Evolutionary conservation across 2,888 invertebrate species (phyloP), one percentile per base, ranked within the genome.

Genomic region (Crossocerus cetratus): DNA sequence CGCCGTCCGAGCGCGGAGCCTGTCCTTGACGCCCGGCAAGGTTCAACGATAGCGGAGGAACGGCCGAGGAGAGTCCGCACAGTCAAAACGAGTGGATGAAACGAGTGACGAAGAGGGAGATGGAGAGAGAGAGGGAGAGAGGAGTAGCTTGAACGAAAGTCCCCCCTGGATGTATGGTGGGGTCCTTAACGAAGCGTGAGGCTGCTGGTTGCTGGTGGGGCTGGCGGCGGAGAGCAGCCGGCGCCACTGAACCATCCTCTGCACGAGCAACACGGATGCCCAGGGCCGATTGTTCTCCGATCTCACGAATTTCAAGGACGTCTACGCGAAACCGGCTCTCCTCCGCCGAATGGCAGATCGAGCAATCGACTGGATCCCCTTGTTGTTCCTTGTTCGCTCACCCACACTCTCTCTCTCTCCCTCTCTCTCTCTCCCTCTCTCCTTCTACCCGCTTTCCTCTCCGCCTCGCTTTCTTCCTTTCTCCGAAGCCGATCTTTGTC

Each of bases 281-380:
- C 76, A 72, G 83, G 75, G 72, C 75, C 75, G 84, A 86, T 86
- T 85, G 87, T 86, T 87, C 85, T 82, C 83, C 84, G 86, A 87
- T 84, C 86, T 86, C 84, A 87, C 87, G 88, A 89, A 89, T 88
- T 88, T 89, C 89, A 89, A 89, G 89, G 89, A 89, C 89, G 87
- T 87, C 88, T 84, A 82, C 80, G 83, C 83, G 66, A 87, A 89
- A 87, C 88, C 87, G 86, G 86, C 84, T 87, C 32, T 32, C 8
- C 32, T 32, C 43, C 68, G 45, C 61, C 74, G 58, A 71, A 69
- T 70, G 77, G 58, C 53, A 77, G 68, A 70, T 73, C 74, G 73
- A 74, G 72, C 63, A 77, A 74, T 72, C 62, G 61, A 71, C 65
- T 55, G 61, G 60, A n/a, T n/a, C 59, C 66, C 43, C 71, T 70